Evolutionary conservation across 2,797 vertebrate species (phyloP), one percentile per base, ranked within the genome.

Genomic region (Alca torda): DNA sequence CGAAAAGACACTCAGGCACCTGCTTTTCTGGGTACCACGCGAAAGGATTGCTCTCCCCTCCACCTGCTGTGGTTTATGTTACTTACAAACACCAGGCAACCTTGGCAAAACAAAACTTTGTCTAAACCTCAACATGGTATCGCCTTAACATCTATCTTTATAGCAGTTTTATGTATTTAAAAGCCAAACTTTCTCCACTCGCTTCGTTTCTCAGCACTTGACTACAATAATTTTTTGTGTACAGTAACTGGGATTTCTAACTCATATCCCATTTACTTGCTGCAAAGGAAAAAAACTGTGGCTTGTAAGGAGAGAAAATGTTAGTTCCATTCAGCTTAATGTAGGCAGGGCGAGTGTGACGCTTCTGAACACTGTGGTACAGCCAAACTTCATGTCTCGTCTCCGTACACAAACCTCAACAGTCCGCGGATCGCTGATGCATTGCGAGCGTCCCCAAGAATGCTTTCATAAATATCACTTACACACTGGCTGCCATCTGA

Each of bases 401-500:
- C 39, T 37, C n/a, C n/a, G 5, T 31, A 60, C 26, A 12, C 9
- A 39, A 48, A 51, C 24, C 21, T 37, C 41, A 13, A 13, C 16
- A 25, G 16, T 3, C 30, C 13, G 33, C 4, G 6, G 10, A 24
- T 57, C 5, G 14, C 45, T 31, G 28, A 26, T 5, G 14, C 6
- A 6, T 19, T 5, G 41, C 5, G 26, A 60, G 50, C 5, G 21
- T 25, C 35, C 43, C 37, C 26, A 21, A 14, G 37, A 43, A 54
- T 3, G 26, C 45, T 59, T 45, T 37, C 37, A 41, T 30, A 75
- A 50, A 17, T 39, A 33, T 74, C 65, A 77, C 76, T 93, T 70
- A 92, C 73, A 61, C 54, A 54, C 28, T 73, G 88, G 81, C 87
- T 93, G 76, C 43, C 91, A 35, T 87, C 90, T 92, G 37, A 72